phyloP scores from a whole-genome alignment of 2,888 invertebrate genomes.

The Seladonia tumulorum region DNA sequence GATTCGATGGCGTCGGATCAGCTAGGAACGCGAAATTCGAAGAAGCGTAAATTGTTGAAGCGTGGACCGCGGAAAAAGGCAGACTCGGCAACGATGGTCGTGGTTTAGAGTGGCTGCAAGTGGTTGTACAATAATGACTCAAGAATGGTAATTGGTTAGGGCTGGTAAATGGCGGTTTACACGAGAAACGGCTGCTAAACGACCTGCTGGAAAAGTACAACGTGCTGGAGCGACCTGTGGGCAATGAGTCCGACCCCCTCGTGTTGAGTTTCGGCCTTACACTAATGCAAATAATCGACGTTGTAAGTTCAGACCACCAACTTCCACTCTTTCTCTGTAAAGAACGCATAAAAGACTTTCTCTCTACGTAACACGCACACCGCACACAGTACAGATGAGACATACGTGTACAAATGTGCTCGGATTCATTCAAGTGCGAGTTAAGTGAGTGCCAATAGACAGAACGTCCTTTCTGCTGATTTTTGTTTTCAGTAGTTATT shows the following conservation, averaged over 20 bases:
- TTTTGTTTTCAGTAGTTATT: slow-evolving; percentile 44
- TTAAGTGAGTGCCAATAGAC: slow-evolving; percentile 55
- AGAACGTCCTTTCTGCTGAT: slow-evolving; percentile 53
- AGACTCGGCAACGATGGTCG: slow-evolving; percentile 14
- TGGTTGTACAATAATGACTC: slow-evolving; percentile 68
- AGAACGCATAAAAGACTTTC: slow-evolving; percentile 36
- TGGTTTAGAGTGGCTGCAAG: slow-evolving; percentile 44
- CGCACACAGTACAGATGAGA: slow-evolving; percentile 39
- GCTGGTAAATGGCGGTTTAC: slow-evolving; percentile 92
- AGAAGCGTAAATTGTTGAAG: neutral
- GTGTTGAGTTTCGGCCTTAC: slow-evolving; percentile 98
- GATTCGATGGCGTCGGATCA: neutral
- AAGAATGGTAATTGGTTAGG: slow-evolving; percentile 82
- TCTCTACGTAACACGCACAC: slow-evolving; percentile 58
- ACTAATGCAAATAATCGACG: slow-evolving; percentile 99
- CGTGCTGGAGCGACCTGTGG: slow-evolving; percentile 96
- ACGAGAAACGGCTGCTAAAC: slow-evolving; percentile 96
- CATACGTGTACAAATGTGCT: slow-evolving; percentile 16
- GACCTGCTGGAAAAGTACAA: slow-evolving; percentile 97
- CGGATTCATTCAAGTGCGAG: slow-evolving; percentile 48
- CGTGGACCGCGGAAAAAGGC: slow-evolving; percentile 36
- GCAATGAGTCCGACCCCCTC: slow-evolving; percentile 98
- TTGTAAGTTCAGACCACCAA: slow-evolving; percentile 88
- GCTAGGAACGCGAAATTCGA: neutral
- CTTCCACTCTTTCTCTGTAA: slow-evolving; percentile 35